Conservation (phyloP, 2,888 invertebrate genomes). For the Mechanitis mazaeus region DNA sequence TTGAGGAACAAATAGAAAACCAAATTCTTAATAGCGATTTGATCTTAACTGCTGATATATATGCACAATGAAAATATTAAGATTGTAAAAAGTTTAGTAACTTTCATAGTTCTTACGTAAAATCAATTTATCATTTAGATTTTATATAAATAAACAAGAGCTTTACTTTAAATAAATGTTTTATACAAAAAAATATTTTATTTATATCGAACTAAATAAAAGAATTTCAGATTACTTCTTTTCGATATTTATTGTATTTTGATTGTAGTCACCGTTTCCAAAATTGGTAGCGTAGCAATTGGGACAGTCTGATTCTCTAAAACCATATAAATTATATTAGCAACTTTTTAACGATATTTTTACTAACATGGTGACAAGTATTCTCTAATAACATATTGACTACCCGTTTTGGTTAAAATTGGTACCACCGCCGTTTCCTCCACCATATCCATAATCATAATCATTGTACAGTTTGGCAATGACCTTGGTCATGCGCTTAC, state of each 20-base stretch:
- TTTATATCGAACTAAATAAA: too few relatives aligned
- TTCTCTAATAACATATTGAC: neutral
- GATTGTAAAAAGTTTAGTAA: too few relatives aligned
- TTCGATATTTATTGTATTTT: neutral
- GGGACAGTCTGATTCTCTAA: neutral
- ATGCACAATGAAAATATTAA: too few relatives aligned
- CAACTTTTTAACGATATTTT: neutral
- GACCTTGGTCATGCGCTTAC: neutral
- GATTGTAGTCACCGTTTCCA: constrained; percentile 1
- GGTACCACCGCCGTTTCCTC: neutral
- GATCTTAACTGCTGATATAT: too few relatives aligned
- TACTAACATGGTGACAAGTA: neutral
- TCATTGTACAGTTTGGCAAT: neutral
- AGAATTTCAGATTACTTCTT: neutral
- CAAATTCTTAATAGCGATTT: too few relatives aligned
- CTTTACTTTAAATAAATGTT: too few relatives aligned
- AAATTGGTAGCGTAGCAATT: neutral
- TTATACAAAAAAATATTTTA: too few relatives aligned
- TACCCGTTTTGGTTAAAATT: neutral
- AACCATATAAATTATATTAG: neutral
- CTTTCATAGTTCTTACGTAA: too few relatives aligned
- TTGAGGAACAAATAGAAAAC: too few relatives aligned
- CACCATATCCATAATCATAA: neutral
- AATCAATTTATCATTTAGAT: too few relatives aligned
- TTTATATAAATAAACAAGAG: too few relatives aligned